Percentiles rank a stretch among this genome's conserved stretches.
These are phyloP conservation scores for Archips crataeganus DNA, from an alignment of 2,888 invertebrate genomes.

Conservation along the genomic window DNA sequence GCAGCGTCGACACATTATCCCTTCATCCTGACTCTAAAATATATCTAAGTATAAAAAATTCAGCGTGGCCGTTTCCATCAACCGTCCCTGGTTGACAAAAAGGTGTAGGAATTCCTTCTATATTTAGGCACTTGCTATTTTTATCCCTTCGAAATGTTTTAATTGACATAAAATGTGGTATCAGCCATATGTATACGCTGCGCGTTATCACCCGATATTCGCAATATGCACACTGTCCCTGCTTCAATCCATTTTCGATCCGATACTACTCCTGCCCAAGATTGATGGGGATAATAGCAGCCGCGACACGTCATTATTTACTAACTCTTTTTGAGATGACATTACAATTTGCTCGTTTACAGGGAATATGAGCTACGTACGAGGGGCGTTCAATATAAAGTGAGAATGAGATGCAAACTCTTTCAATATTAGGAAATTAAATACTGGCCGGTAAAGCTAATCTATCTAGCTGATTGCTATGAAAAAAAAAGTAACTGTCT, in stretches of 20 bases:
- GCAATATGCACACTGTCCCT: conserved; percentile 44
- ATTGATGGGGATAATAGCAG: conserved; percentile 58
- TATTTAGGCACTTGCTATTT: neutral
- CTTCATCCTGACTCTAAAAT: conserved; percentile 61
- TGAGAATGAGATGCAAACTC: no score
- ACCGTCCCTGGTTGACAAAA: conserved; percentile 53
- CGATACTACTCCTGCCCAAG: conserved; percentile 56
- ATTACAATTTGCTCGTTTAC: neutral
- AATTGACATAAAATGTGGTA: neutral
- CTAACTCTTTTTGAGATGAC: conserved; percentile 42
- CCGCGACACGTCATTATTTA: conserved; percentile 45
- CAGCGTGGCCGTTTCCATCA: conserved; percentile 59
- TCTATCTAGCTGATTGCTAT: no score
- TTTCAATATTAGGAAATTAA: no score
- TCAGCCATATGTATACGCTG: conserved; percentile 1
- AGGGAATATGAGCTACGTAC: neutral
- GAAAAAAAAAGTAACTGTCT: no score
- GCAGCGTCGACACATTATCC: conserved; percentile 68
- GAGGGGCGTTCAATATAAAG: no score
- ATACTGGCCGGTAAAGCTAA: no score
- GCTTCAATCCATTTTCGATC: conserved; percentile 60
- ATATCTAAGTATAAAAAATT: conserved; percentile 56
- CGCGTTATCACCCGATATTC: conserved; percentile 52
- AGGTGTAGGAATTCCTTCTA: conserved; percentile 45
- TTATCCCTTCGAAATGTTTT: no score